phyloP scores from a whole-genome alignment of 2,888 invertebrate genomes.

The Neria commutata region DNA sequence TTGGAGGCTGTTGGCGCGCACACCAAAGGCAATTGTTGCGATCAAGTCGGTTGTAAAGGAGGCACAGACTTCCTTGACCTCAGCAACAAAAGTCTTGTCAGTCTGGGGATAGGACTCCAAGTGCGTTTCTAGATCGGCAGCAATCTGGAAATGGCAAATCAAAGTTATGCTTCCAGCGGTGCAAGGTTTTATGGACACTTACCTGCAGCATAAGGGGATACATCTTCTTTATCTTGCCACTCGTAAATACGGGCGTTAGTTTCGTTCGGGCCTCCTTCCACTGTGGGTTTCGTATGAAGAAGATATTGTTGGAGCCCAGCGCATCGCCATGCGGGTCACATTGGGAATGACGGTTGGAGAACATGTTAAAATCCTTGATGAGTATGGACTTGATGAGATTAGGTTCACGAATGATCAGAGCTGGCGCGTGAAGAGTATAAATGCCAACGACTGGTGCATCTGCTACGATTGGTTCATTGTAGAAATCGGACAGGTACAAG shows the following conservation, averaged over 20 bases:
- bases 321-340: constrained; percentile 52
- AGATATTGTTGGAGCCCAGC: constrained; percentile 59
- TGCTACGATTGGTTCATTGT: constrained; percentile 34
- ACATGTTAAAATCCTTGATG: constrained; percentile 62
- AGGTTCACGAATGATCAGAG: constrained; percentile 57
- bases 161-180: not conserved
- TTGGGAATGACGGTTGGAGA: constrained; percentile 50
- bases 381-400: constrained; percentile 61
- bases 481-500: constrained; percentile 45
- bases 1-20: constrained; percentile 56
- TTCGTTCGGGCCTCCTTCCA: constrained; percentile 61
- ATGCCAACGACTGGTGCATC: constrained; percentile 51
- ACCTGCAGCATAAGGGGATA: constrained; percentile 51
- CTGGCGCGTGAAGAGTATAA: constrained; percentile 58
- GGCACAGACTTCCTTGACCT: constrained; percentile 34
- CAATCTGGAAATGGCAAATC: constrained; percentile 31
- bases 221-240: constrained; percentile 57
- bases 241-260: constrained; percentile 61
- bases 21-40: constrained; percentile 60
- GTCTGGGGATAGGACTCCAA: constrained; percentile 11
- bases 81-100: constrained; percentile 14
- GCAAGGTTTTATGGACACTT: constrained; percentile 14
- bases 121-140: constrained; percentile 35
- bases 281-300: constrained; percentile 57
- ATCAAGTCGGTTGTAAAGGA: constrained; percentile 60